Base-by-base conservation (phyloP, 2,113 vertebrate species). In the Kryptolebias marmoratus region DNA sequence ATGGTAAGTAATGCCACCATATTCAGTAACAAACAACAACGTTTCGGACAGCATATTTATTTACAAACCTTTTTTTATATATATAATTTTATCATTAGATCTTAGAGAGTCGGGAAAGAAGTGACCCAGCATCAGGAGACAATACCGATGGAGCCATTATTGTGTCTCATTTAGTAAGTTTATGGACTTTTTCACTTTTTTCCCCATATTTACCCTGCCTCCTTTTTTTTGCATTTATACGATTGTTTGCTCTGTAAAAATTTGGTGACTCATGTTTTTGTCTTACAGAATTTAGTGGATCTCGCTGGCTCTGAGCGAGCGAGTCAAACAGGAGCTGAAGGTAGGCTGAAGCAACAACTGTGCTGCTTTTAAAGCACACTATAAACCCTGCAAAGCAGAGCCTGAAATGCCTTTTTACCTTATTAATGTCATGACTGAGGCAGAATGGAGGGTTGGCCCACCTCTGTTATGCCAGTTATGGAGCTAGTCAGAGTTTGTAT, bases 291-390 rank as follows among this genome's bases (percentile, higher is more conserved):
- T 81, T 90, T 99, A 85, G 97, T 99, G 39, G 98, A 99, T 90
- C 92, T 99, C 22, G 97, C 96, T 28, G 98, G 97, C 70, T 96
- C 97, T 78, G 97, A 99, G 83, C 89, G 97, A 88, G 96, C 97
- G 3, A 97, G 96, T 88, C 98, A 98, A 88, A 98, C 98, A 2
- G 97, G 97, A 81, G 91, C 97, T 49, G 98, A 98, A 94, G 98
- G 98, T 97, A 87, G 92, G 77, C 0, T 60, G 31, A 42, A 8
- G 7, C 45, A 56, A 27, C 30, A 8, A 31, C 4, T 16, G 15
- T 27, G 3, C 8, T 42, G 5, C 32, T 14, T 5, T 42, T n/a
- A 7, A 50, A 18, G 6, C 5, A 12, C 16, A n/a, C 2, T 50
- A n/a, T 10, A 50, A 11, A 14, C 45, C 12, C 11, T 47, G 12